phyloP scores from a whole-genome alignment of 2,797 vertebrate species.

The Macroramphosus scolopax region DNA sequence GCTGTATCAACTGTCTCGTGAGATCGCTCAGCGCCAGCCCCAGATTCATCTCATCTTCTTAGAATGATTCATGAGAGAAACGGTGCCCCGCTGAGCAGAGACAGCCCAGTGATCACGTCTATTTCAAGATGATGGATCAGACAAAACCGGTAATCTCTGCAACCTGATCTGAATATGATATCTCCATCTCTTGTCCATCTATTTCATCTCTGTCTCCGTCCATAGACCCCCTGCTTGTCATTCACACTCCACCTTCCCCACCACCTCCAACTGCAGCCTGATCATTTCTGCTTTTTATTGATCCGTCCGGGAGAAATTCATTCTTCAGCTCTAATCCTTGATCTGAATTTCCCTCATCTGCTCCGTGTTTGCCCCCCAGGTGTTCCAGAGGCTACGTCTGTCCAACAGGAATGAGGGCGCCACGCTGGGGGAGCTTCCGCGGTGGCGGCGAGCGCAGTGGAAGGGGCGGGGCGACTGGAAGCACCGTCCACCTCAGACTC shows the following conservation, averaged over 20 bases:
- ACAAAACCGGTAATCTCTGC: slow-evolving; percentile 8
- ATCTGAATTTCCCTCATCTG: background rate
- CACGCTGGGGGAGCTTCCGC: slow-evolving; percentile 85
- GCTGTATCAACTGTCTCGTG: slow-evolving; percentile 9
- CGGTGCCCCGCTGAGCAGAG: slow-evolving; percentile 17
- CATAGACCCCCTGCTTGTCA: slow-evolving; percentile 10
- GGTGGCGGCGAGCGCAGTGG: slow-evolving; percentile 85
- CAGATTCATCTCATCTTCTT: slow-evolving; percentile 30
- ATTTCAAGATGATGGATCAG: slow-evolving; percentile 32
- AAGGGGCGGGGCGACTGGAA: slow-evolving; percentile 83
- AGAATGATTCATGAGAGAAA: slow-evolving; percentile 34
- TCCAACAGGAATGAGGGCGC: slow-evolving; percentile 81
- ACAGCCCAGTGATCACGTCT: slow-evolving; percentile 15
- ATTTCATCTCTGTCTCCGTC: background rate
- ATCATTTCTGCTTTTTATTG: slow-evolving; percentile 23
- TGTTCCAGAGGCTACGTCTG: slow-evolving; percentile 83
- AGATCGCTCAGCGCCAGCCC: slow-evolving; percentile 12
- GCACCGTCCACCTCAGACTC: slow-evolving; percentile 76
- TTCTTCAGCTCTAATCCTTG: too few species aligned
- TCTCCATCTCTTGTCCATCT: background rate
- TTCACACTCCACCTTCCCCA: background rate
- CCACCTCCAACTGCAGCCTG: slow-evolving; percentile 6
- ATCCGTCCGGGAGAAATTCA: background rate
- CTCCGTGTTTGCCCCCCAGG: slow-evolving; percentile 62
- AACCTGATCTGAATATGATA: slow-evolving; percentile 4